phyloP scores from a whole-genome alignment of 2,888 invertebrate species.

The Adelognathus sp. region DNA sequence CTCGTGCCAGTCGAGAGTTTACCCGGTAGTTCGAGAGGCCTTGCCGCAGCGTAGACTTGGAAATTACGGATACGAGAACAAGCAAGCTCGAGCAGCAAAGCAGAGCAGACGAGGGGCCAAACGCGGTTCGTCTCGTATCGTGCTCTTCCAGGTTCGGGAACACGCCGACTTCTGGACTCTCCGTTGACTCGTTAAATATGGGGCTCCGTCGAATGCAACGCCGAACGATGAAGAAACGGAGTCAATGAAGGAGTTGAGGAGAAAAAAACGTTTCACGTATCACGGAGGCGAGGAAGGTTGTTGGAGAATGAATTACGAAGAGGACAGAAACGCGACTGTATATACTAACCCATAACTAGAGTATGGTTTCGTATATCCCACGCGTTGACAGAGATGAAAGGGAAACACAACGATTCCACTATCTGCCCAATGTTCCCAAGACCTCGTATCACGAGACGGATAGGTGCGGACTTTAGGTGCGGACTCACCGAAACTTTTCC shows the following conservation, averaged over 20 bases:
- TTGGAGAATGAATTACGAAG: too few relatives aligned
- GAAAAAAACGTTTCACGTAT: neutral
- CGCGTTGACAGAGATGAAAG: too few relatives aligned
- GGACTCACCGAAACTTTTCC: too few relatives aligned
- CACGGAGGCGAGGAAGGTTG: neutral
- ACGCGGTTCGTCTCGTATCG: constrained; percentile 12
- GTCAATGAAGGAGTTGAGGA: neutral
- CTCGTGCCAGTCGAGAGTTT: constrained; percentile 43
- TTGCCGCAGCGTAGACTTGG: constrained; percentile 68
- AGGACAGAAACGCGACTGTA: too few relatives aligned
- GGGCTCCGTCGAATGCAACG: constrained; percentile 11
- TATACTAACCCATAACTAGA: too few relatives aligned
- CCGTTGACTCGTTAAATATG: constrained; percentile 20
- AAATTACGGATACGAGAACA: constrained; percentile 68
- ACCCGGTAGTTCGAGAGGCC: constrained; percentile 61
- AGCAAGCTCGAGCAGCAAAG: constrained; percentile 14
- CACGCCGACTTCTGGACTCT: constrained; percentile 35
- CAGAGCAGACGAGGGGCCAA: constrained; percentile 4
- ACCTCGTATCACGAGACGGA: too few relatives aligned
- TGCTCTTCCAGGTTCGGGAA: constrained; percentile 4
- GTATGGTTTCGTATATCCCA: too few relatives aligned
- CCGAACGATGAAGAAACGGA: neutral
- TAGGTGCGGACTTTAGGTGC: too few relatives aligned
- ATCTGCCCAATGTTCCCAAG: too few relatives aligned
- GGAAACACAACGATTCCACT: too few relatives aligned